phyloP scores from a whole-genome alignment of 2,113 vertebrate species.

The Dryoscopus gambensis region DNA sequence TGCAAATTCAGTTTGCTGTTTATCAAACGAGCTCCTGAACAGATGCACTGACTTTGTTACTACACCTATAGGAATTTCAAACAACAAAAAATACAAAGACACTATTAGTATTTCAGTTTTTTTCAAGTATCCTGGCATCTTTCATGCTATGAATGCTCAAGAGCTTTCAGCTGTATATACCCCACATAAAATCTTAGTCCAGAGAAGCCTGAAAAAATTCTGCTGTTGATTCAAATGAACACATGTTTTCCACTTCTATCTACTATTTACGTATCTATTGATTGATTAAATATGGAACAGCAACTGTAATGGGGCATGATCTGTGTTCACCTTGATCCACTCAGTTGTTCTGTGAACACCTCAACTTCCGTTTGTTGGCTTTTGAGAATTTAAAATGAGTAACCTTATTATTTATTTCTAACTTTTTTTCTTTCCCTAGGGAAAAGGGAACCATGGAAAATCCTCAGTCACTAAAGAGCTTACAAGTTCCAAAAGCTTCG shows the following conservation, averaged over 20 bases:
- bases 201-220: background rate
- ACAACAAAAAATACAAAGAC: background rate
- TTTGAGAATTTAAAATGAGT: background rate
- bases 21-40: background rate
- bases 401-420: background rate
- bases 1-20: background rate
- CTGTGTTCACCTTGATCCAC: background rate
- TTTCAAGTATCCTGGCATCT: background rate
- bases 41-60: background rate
- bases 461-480: constrained; percentile 14
- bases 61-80: background rate
- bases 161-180: background rate
- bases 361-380: background rate
- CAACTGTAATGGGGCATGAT: background rate
- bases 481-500: constrained; percentile 26
- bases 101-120: background rate
- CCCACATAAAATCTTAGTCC: background rate
- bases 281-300: background rate
- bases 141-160: background rate
- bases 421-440: background rate
- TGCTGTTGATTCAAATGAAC: background rate
- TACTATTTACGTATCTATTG: background rate
- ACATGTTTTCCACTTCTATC: background rate
- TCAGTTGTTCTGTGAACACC: background rate
- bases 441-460: constrained; percentile 16